Base-by-base conservation (phyloP, 2,888 invertebrate species). In the Nomada ruficornis region DNA sequence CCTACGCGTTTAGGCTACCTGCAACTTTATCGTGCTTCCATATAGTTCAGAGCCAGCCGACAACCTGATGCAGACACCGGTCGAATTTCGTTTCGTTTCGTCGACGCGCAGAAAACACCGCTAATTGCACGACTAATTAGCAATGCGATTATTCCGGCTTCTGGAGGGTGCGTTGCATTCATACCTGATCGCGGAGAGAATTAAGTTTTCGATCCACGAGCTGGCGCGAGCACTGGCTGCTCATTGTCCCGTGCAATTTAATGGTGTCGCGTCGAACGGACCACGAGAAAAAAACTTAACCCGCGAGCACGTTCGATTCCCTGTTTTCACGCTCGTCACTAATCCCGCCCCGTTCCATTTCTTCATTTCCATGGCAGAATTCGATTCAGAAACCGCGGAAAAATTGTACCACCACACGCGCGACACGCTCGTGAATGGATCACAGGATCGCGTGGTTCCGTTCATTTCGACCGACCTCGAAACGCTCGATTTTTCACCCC, bases 111-210 rank as follows among this genome's bases (percentile, higher is more conserved):
- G 9, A 68, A 76, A 72, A 62, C 23, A 47, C 15, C n/a, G 65
- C 69, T 85, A 84, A 87, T 86, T 84, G 72, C 79, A 15, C 68
- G 80, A 82, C 86, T 76, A 87, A 87, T 87, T 87, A 80, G 77
- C 75, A 72, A 80, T 70, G 55, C 29, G 59, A 84, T 83, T 76
- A 69, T 18, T 52, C 63, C 20, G 65, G 60, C 23, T 20, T 73
- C 74, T 13, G 20, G 52, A 60, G 60, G 47, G 59, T 36, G 36
- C 42, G 20, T 23, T 71, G 69, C 60, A 77, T 54, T 77, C 54
- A 50, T 67, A 52, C 57, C 57, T 15, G 54, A n/a, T 55, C 50
- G 11, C 54, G n/a, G 5, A 36, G 18, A 3, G 13, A 42, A 18
- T 4, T 72, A 20, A 55, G 57, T 29, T 50, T n/a, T 59, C 55